A percentile compares a stretch with the other conserved stretches of the same genome.
Conservation (phyloP, 37 sponge, comb jelly and placozoan genomes). For the Diacarnus erythraeanus region DNA sequence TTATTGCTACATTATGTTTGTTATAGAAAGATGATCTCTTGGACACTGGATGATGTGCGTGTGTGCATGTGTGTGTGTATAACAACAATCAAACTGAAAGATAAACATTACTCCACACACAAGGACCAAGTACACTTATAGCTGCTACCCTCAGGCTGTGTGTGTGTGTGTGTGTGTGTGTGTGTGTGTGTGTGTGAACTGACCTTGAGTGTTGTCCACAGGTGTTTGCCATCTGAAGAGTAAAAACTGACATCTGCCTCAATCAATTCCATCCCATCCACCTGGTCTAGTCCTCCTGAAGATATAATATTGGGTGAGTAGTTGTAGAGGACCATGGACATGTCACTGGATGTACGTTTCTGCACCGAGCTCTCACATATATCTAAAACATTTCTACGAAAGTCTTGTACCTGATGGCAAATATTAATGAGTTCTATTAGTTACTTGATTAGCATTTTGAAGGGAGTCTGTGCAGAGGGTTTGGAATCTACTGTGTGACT, state of each 20-base stretch:
- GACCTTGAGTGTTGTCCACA: constrained; percentile 5
- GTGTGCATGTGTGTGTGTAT: too few species aligned
- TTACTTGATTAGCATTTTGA: too few species aligned
- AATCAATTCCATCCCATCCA: constrained; percentile 13
- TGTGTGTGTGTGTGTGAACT: not conserved
- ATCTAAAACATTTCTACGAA: constrained; percentile 36
- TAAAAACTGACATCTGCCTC: not conserved
- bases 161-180: not conserved
- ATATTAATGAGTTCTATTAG: not conserved
- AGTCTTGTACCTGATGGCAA: constrained; percentile 36
- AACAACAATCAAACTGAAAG: too few species aligned
- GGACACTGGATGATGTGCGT: too few species aligned
- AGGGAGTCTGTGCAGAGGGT: too few species aligned
- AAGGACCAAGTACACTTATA: too few species aligned
- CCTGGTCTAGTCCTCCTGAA: constrained; percentile 10
- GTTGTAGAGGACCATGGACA: constrained; percentile 23
- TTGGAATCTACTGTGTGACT: too few species aligned
- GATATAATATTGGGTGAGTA: constrained; percentile 43
- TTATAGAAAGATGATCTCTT: too few species aligned
- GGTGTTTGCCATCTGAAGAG: constrained; percentile 24
- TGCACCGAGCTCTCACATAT: constrained; percentile 58
- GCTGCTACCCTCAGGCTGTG: too few species aligned
- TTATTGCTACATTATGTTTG: too few species aligned
- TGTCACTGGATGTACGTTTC: constrained; percentile 21
- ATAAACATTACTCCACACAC: too few species aligned